Conservation (phyloP, 2,113 vertebrate genomes). For the Ascaphus truei region DNA sequence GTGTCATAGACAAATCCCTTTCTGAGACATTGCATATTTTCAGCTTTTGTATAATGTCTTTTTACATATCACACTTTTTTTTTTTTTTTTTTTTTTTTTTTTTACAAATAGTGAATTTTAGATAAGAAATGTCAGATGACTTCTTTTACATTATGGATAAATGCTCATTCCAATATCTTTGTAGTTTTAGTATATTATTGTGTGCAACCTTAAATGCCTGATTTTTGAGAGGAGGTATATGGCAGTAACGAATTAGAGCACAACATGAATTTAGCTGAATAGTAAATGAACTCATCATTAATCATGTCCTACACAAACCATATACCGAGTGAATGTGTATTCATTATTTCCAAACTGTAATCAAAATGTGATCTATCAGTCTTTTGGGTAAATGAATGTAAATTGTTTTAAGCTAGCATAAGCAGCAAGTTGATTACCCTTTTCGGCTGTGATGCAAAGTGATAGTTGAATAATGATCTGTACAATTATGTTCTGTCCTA, state of each 20-base stretch:
- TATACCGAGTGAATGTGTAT: slow-evolving; percentile 20
- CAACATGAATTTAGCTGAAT: slow-evolving; percentile 8
- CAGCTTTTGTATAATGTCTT: no score
- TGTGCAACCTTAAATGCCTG: slow-evolving; percentile 39
- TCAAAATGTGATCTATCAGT: slow-evolving; percentile 38
- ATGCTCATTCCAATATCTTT: no score
- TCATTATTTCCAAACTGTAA: slow-evolving; percentile 36
- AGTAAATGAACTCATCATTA: slow-evolving; percentile 23
- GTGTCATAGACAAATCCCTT: no score
- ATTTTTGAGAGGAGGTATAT: slow-evolving; percentile 2
- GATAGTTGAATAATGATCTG: slow-evolving; percentile 21
- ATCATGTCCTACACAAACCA: slow-evolving; percentile 30
- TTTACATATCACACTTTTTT: no score
- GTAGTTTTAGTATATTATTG: no score
- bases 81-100: no score
- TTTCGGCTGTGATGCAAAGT: slow-evolving; percentile 34
- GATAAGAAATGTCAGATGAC: no score
- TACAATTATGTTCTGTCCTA: slow-evolving; percentile 18
- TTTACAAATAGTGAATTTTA: no score
- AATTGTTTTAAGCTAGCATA: slow-evolving; percentile 36
- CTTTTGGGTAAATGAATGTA: slow-evolving; percentile 32
- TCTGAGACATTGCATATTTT: no score
- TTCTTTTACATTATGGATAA: no score
- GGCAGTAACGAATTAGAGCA: slow-evolving; percentile 15
- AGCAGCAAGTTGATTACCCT: slow-evolving; percentile 31